Evolutionary conservation across 2,797 vertebrate genomes (phyloP).

Genomic region (Acipenser ruthenus): DNA sequence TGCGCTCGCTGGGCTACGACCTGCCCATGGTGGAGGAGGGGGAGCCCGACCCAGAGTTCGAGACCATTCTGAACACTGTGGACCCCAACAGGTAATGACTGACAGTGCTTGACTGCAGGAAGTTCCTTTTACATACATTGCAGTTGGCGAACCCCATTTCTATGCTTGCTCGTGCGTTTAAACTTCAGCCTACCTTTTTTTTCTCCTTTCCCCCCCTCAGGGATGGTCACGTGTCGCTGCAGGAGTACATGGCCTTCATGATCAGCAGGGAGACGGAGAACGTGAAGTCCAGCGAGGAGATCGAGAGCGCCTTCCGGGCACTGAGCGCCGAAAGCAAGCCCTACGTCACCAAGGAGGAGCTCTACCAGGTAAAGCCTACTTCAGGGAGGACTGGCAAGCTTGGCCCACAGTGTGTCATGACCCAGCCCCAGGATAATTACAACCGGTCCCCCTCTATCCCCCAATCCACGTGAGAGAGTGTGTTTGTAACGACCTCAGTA

Average conservation of each 20-base stretch:
- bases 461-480: neutral
- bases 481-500: neutral
- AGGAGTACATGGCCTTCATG: slow-evolving; percentile 99
- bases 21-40: slow-evolving; percentile 98
- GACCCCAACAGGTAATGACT: slow-evolving; percentile 84
- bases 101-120: slow-evolving; percentile 2
- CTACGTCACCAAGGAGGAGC: slow-evolving; percentile 95
- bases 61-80: slow-evolving; percentile 90
- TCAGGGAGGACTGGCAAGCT: neutral
- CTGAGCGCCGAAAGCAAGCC: slow-evolving; percentile 93
- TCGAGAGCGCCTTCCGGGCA: slow-evolving; percentile 95
- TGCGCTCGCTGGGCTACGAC: slow-evolving; percentile 92
- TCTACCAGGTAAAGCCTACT: slow-evolving; percentile 76
- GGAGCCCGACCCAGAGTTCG: slow-evolving; percentile 92
- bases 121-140: neutral
- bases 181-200: neutral
- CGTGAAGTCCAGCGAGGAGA: slow-evolving; percentile 96
- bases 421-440: neutral
- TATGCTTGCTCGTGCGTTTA: neutral
- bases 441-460: too few relatives aligned
- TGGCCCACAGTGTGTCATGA: neutral
- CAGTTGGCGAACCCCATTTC: neutral
- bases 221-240: slow-evolving; percentile 94
- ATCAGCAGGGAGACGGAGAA: slow-evolving; percentile 98
- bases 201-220: slow-evolving; percentile 42